Conservation (phyloP, 2,888 invertebrate genomes). For the Tipula unca region DNA sequence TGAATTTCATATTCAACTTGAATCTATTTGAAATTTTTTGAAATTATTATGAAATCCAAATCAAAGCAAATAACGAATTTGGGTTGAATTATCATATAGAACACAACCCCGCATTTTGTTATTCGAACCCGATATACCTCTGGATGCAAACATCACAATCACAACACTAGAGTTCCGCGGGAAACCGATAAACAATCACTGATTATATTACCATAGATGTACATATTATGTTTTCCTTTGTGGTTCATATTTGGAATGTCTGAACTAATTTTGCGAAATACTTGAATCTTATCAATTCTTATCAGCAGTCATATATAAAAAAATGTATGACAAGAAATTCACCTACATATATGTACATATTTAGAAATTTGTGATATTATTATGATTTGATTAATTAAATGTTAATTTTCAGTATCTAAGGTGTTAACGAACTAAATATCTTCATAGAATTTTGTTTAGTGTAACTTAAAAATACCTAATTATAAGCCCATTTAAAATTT, state of each 20-base stretch:
- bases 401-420: not conserved
- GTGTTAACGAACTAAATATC: not conserved
- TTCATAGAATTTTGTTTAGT: not conserved
- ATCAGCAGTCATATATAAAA: not conserved
- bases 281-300: not conserved
- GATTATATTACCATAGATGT: not conserved
- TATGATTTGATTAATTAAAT: not conserved
- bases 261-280: not conserved
- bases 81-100: no score
- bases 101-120: no score
- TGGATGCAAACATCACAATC: no score
- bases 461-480: not conserved
- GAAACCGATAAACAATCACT: not conserved
- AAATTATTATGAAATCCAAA: no score
- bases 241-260: not conserved
- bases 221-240: not conserved
- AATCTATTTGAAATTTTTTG: no score
- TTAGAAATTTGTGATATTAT: not conserved
- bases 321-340: not conserved
- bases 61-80: no score
- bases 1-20: no score
- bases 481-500: no score
- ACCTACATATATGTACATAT: no score
- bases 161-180: not conserved
- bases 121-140: not conserved